A percentile compares a stretch with the other conserved stretches of the same genome.
Evolutionary conservation across 1,140 invertebrate species (phyloP).

Genomic region (Drosophila bifasciata): DNA sequence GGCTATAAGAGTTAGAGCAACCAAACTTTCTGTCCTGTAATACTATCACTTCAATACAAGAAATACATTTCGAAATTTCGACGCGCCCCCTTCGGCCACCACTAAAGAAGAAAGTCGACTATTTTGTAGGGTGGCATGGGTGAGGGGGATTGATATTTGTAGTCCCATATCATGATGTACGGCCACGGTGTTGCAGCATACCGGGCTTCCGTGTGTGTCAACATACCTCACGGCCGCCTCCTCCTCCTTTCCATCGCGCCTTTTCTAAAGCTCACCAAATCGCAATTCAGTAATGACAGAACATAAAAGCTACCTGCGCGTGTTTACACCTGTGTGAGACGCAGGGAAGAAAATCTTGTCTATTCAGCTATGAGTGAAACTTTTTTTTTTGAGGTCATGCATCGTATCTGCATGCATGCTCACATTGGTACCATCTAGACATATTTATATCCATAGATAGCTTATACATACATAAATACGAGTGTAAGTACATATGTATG

Average conservation of each 20-base stretch:
- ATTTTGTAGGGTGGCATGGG: too few relatives aligned
- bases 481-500: conserved; percentile 2
- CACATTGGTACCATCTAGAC: conserved; percentile 3
- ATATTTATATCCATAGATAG: neutral
- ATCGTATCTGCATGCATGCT: conserved; percentile 29
- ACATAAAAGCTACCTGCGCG: conserved; percentile 47
- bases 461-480: too few relatives aligned
- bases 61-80: too few relatives aligned
- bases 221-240: neutral
- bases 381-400: conserved; percentile 67
- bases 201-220: conserved; percentile 11
- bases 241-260: neutral
- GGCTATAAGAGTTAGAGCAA: too few relatives aligned
- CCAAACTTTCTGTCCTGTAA: too few relatives aligned
- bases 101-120: too few relatives aligned
- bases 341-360: conserved; percentile 50
- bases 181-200: too few relatives aligned
- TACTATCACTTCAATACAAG: too few relatives aligned
- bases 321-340: too few relatives aligned
- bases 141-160: too few relatives aligned
- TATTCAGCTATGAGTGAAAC: conserved; percentile 70
- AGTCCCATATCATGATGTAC: too few relatives aligned
- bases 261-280: conserved; percentile 47
- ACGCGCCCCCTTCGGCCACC: too few relatives aligned
- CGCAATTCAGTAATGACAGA: conserved; percentile 69